Conservation (phyloP, 2,113 vertebrate genomes). For the Synchiropus splendidus region DNA sequence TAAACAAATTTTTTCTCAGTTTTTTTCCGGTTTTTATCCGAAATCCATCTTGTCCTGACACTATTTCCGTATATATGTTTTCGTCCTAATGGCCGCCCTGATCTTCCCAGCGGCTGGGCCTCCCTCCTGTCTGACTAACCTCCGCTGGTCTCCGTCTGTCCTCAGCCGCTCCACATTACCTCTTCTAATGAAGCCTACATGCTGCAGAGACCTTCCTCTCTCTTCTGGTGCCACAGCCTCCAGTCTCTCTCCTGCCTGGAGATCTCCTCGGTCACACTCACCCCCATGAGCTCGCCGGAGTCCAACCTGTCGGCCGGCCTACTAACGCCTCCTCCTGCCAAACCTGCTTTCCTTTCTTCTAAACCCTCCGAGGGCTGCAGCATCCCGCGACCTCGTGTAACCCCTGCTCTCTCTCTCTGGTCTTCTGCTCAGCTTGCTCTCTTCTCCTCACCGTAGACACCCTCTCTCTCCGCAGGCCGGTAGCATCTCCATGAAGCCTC, state of each 20-base stretch:
- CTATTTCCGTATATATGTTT: too few relatives aligned
- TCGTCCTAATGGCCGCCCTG: too few relatives aligned
- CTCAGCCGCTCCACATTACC: constrained; percentile 78
- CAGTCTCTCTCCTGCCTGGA: constrained; percentile 81
- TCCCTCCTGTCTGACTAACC: too few relatives aligned
- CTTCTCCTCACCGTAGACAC: constrained; percentile 10
- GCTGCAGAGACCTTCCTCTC: constrained; percentile 76
- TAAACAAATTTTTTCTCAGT: too few relatives aligned
- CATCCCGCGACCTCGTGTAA: constrained; percentile 80
- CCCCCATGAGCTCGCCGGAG: constrained; percentile 80
- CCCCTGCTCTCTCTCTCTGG: constrained; percentile 18
- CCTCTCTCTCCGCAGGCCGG: constrained; percentile 67
- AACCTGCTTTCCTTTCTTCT: constrained; percentile 64
- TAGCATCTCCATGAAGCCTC: constrained; percentile 71
- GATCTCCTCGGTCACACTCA: constrained; percentile 84
- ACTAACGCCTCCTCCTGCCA: constrained; percentile 78
- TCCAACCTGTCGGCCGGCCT: constrained; percentile 76
- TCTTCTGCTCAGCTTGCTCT: constrained; percentile 3
- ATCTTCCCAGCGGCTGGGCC: too few relatives aligned
- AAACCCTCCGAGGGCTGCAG: constrained; percentile 71
- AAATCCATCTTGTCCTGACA: too few relatives aligned
- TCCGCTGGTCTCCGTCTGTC: constrained; percentile 57
- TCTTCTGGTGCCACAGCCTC: constrained; percentile 81
- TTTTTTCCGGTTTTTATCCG: too few relatives aligned
- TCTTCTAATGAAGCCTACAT: constrained; percentile 72